Evolutionary conservation across 2,888 invertebrate species (phyloP), one percentile per base, ranked within the genome.

Genomic region (Agonopterix subpropinquella): DNA sequence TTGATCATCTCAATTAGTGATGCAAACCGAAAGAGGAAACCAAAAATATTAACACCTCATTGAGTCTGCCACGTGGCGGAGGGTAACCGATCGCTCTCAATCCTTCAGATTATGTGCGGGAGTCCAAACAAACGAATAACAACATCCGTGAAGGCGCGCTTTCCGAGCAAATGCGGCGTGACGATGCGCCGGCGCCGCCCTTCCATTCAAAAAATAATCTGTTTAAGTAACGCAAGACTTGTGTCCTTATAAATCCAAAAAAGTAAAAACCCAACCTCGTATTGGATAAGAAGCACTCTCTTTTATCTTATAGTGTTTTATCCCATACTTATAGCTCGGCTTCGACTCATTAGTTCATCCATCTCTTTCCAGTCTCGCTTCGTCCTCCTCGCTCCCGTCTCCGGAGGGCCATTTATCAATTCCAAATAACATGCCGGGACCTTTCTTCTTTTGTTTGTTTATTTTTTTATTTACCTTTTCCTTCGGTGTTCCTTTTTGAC

Each of bases 401-500:
- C 73, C 71, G 80, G 79, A 76, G 78, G 80, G 76, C 82, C 80
- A 88, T 88, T 88, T 88, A 88, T 88, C 88, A 87, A 88, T 84
- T 81, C 88, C 81, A 86, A 88, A 87, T 87, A 88, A 86, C 87
- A 85, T 86, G 79, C 80, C 82, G 80, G 81, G 82, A 70, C 76
- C 79, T 80, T 86, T 85, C 81, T 77, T 78, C 72, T 71, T 77
- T 63, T 78, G 79, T 84, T 82, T 86, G 71, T 86, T 86, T 85
- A 69, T 85, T 85, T 85, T 41, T 87, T 85, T 87, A 80, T 83
- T 86, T 82, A 81, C 78, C 69, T 83, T 83, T 82, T 82, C 77
- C 78, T 77, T 80, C 73, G 75, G 67, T 79, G 75, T 66, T 79
- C 71, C 74, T 73, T 80, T 76, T 76, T 70, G 72, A 75, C 70